Conservation (phyloP, 2,113 vertebrate species). For the Albula goreensis region DNA sequence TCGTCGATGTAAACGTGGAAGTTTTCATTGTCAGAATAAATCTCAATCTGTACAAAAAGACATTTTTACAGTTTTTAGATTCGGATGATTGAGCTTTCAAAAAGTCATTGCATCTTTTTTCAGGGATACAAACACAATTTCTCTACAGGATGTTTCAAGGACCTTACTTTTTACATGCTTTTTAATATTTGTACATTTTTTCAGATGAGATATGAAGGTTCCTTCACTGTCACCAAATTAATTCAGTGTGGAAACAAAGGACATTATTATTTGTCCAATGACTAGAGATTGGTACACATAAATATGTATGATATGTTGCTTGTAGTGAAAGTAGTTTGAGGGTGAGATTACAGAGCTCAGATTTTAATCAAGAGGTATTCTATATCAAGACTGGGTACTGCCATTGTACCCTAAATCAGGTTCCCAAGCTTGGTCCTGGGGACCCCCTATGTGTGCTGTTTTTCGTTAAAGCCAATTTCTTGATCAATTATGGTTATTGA, state of each 20-base stretch:
- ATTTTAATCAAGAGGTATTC: neutral
- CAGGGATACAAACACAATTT: too few species aligned
- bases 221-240: neutral
- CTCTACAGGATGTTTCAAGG: too few species aligned
- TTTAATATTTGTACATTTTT: too few species aligned
- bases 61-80: neutral
- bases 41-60: slow-evolving; percentile 65
- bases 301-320: neutral
- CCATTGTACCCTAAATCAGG: neutral
- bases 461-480: too few species aligned
- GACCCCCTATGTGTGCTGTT: too few species aligned
- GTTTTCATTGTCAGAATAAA: slow-evolving; percentile 70
- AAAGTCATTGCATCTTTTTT: too few species aligned
- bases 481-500: too few species aligned
- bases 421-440: neutral
- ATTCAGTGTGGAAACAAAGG: neutral
- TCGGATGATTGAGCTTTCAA: too few species aligned
- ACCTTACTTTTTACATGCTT: too few species aligned
- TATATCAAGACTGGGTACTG: neutral
- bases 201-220: neutral
- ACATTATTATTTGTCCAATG: too few species aligned
- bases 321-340: neutral
- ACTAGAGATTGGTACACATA: neutral
- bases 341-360: too few species aligned
- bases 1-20: slow-evolving; percentile 74